Evolutionary conservation across 2,888 invertebrate species (phyloP).

Genomic region (Ectobius pallidus): DNA sequence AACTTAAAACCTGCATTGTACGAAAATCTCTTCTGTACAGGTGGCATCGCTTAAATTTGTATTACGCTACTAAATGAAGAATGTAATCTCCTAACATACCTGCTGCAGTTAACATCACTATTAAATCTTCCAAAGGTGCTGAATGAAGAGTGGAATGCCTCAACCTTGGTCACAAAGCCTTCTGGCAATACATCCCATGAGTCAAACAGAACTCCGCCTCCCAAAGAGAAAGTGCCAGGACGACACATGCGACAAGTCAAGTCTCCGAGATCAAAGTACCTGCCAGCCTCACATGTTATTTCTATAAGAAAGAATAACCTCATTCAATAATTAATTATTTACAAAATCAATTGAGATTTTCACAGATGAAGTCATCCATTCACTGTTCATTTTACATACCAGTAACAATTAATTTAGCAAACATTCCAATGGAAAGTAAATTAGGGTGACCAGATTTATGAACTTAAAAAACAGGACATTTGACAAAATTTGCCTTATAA

Average conservation of each 20-base stretch:
- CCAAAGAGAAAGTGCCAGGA: constrained; percentile 61
- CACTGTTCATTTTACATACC: background rate
- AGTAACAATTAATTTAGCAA: background rate
- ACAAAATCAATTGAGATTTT: background rate
- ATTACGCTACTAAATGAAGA: too few relatives aligned
- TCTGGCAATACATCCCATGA: constrained; percentile 59
- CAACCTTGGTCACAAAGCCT: constrained; percentile 55
- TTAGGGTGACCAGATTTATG: too few relatives aligned
- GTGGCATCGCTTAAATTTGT: too few relatives aligned
- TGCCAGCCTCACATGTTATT: constrained; percentile 59
- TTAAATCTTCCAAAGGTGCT: constrained; percentile 48
- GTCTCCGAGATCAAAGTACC: constrained; percentile 58
- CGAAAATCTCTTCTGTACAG: too few relatives aligned
- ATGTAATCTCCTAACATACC: too few relatives aligned
- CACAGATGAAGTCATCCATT: background rate
- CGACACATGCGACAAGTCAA: constrained; percentile 60
- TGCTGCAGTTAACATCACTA: constrained; percentile 52
- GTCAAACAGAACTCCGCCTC: constrained; percentile 61
- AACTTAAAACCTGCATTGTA: too few relatives aligned
- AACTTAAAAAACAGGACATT: too few relatives aligned
- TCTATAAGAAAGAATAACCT: constrained; percentile 47
- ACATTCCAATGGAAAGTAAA: background rate
- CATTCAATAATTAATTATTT: background rate
- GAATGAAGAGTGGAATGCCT: constrained; percentile 51
- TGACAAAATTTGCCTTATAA: too few relatives aligned